Base-by-base conservation (phyloP, 2,888 invertebrate species). In the Athetis lepigone region DNA sequence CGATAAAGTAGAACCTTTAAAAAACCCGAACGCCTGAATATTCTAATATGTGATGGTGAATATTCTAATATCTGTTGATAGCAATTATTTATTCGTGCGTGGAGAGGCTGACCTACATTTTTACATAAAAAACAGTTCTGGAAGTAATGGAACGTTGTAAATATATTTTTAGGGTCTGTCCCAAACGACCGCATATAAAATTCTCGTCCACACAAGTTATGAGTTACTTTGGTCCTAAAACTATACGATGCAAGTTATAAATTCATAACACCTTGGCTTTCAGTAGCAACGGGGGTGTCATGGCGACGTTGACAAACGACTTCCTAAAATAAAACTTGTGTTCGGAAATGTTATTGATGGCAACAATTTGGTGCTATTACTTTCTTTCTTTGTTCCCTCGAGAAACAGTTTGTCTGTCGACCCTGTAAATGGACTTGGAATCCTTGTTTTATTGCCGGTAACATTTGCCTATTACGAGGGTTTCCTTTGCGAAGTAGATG, bases 121-220 rank as follows among this genome's bases (percentile, higher is more conserved):
- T 71, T 56, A 60, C 56, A 61, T 56, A 69, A 77, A n/a, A 70
- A 78, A 37, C 43, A 39, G 21, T 19, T 45, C 61, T 57, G 13
- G 50, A 63, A 60, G 33, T 37, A 56, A 56, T 39, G 62, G 56
- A 45, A 36, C 37, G 77, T 50, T 55, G 62, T 77, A 72, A 79
- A 79, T 66, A 76, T 33, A 57, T 77, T 77, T 74, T 65, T 61
- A 68, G 64, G 70, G 61, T 59, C 47, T 51, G 46, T 68, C 62
- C 67, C 59, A 60, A 74, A 79, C 64, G 63, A 51, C 69, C 64
- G 51, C 59, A 74, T 71, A 81, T 70, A 76, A 79, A 81, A 81
- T 71, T 77, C 55, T 51, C 42, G 57, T 59, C 60, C 54, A 50
- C 54, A 37, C 47, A 61, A 70, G 67, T 79, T 69, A 81, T 67